Evolutionary conservation across 2,797 vertebrate genomes (phyloP).

Genomic region (Antrozous pallidus): DNA sequence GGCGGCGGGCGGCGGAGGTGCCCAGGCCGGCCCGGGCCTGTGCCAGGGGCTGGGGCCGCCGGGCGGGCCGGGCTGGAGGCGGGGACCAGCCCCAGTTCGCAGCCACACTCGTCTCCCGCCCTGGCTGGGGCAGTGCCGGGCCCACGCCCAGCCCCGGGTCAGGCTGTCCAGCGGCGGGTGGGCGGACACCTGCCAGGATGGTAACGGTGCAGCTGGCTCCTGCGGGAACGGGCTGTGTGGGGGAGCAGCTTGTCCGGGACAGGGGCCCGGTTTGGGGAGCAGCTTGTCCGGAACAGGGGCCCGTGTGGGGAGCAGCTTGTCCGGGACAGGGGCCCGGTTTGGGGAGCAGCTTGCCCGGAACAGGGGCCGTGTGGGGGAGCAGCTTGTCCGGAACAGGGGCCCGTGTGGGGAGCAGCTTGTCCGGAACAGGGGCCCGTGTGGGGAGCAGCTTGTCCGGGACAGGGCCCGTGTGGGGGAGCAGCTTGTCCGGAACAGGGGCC

Average conservation of each 20-base stretch:
- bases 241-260: neutral
- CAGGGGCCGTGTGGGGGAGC: too few species aligned
- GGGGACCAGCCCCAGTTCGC: neutral
- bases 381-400: too few species aligned
- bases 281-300: too few species aligned
- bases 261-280: neutral
- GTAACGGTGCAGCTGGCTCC: neutral
- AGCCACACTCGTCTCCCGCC: neutral
- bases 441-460: too few species aligned
- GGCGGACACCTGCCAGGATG: neutral
- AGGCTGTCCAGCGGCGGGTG: fast-evolving
- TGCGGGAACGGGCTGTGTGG: neutral
- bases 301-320: too few species aligned
- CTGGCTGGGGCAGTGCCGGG: neutral
- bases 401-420: too few species aligned
- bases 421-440: too few species aligned
- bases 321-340: too few species aligned
- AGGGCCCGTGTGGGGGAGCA: too few species aligned
- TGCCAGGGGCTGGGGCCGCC: fast-evolving
- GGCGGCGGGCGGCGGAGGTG: fast-evolving
- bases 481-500: too few species aligned
- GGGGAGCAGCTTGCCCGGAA: too few species aligned
- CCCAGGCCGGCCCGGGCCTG: too few species aligned
- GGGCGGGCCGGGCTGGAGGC: neutral
- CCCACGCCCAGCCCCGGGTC: neutral